Conservation (phyloP, 1,140 invertebrate species). For the Dolichoris vasculosae region DNA sequence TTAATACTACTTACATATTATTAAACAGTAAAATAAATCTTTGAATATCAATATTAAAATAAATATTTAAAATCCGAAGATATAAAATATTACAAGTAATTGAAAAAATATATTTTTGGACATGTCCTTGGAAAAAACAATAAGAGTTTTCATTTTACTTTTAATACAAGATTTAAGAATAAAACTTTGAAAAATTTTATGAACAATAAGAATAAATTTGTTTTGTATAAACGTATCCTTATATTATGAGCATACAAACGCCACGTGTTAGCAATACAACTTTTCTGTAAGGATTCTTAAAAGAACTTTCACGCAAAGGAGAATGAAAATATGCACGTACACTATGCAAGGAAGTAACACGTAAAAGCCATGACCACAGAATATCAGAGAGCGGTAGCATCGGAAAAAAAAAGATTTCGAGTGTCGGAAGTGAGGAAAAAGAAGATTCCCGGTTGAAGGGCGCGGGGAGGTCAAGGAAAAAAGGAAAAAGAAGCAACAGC, state of each 20-base stretch:
- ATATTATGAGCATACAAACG: neutral
- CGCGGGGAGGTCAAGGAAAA: conserved; percentile 25
- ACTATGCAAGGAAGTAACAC: neutral
- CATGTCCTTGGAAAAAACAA: neutral
- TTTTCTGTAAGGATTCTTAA: neutral
- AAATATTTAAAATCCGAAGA: neutral
- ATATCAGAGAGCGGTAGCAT: neutral
- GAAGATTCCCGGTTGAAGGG: neutral
- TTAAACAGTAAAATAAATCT: neutral
- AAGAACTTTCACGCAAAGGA: neutral
- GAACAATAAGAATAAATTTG: neutral
- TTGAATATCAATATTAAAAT: neutral
- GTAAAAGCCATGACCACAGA: neutral
- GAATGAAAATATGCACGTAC: neutral
- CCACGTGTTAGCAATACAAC: conserved; percentile 1
- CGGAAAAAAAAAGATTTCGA: neutral
- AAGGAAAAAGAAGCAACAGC: conserved; percentile 2
- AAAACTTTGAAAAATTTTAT: neutral
- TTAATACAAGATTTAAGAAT: neutral
- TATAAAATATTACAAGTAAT: too few species aligned
- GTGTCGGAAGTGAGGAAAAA: conserved; percentile 18
- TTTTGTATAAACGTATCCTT: neutral
- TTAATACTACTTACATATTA: too few species aligned
- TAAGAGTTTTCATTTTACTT: neutral
- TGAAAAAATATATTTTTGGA: neutral